phyloP scores from a whole-genome alignment of 2,888 invertebrate genomes.

The Eledona agricola region DNA sequence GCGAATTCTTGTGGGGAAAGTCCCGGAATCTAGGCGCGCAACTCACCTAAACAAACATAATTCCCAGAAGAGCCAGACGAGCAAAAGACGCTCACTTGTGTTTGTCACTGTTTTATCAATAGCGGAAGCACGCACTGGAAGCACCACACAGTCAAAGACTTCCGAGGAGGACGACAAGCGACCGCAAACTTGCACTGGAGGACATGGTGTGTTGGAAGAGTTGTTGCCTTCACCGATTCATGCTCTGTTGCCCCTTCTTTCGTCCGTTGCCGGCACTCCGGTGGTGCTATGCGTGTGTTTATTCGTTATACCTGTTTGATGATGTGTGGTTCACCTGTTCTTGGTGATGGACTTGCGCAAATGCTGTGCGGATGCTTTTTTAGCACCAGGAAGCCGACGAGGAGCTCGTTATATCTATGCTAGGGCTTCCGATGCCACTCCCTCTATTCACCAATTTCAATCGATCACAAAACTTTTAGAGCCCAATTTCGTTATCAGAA shows the following conservation, averaged over 20 bases:
- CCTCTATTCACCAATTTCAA: too few species aligned
- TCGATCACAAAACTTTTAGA: too few species aligned
- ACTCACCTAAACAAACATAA: slow-evolving; percentile 3
- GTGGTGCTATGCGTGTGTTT: slow-evolving; percentile 24
- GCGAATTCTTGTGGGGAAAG: too few species aligned
- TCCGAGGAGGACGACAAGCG: slow-evolving; percentile 20
- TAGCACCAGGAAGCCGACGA: slow-evolving; percentile 23
- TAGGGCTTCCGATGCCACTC: slow-evolving; percentile 8
- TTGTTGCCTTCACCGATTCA: slow-evolving; percentile 38
- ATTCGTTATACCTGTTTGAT: slow-evolving; percentile 37
- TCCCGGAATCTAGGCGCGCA: too few species aligned
- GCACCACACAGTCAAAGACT: slow-evolving; percentile 29
- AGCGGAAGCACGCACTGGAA: slow-evolving; percentile 35
- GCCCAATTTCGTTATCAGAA: too few species aligned
- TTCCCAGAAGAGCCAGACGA: not conserved
- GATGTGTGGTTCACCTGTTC: slow-evolving; percentile 34
- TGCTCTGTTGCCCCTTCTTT: slow-evolving; percentile 36
- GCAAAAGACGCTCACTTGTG: slow-evolving; percentile 2
- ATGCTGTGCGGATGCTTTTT: slow-evolving; percentile 24
- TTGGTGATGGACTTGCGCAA: slow-evolving; percentile 34
- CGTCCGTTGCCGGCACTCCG: slow-evolving; percentile 20
- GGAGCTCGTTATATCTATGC: slow-evolving; percentile 12
- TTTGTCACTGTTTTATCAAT: slow-evolving; percentile 31
- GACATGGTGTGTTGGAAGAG: slow-evolving; percentile 29
- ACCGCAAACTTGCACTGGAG: slow-evolving; percentile 9